Evolutionary conservation across 2,888 invertebrate genomes (phyloP).

Genomic region (Phragmatobia fuliginosa): DNA sequence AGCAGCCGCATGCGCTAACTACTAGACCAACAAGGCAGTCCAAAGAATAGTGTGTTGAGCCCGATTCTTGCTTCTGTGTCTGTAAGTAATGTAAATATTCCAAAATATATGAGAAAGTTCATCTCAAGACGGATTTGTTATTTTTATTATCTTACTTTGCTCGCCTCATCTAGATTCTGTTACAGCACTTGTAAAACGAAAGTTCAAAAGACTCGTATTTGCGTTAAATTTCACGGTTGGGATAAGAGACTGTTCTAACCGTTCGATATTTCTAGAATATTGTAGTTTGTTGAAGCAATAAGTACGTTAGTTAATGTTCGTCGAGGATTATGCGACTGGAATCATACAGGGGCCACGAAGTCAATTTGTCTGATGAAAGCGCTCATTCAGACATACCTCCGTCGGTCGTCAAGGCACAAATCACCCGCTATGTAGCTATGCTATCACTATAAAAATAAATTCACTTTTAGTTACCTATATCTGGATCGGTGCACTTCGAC

Average conservation of each 20-base stretch:
- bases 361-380: constrained; percentile 36
- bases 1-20: too few species aligned
- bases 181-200: neutral
- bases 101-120: too few species aligned
- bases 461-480: constrained; percentile 5
- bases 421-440: constrained; percentile 7
- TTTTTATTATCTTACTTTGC: neutral
- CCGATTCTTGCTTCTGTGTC: too few species aligned
- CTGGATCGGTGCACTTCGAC: constrained; percentile 6
- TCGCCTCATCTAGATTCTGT: neutral
- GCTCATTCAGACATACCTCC: constrained; percentile 26
- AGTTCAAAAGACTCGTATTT: neutral
- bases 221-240: neutral
- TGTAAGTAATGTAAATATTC: too few species aligned
- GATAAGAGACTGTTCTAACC: neutral
- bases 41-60: too few species aligned
- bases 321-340: constrained; percentile 24
- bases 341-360: constrained; percentile 32
- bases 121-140: too few species aligned
- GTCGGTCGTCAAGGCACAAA: constrained; percentile 1
- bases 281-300: neutral
- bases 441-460: constrained; percentile 11
- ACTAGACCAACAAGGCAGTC: too few species aligned
- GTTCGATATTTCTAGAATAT: neutral
- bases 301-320: constrained; percentile 21